phyloP scores from a whole-genome alignment of 1,140 invertebrate species.

The Teleogryllus occipitalis region DNA sequence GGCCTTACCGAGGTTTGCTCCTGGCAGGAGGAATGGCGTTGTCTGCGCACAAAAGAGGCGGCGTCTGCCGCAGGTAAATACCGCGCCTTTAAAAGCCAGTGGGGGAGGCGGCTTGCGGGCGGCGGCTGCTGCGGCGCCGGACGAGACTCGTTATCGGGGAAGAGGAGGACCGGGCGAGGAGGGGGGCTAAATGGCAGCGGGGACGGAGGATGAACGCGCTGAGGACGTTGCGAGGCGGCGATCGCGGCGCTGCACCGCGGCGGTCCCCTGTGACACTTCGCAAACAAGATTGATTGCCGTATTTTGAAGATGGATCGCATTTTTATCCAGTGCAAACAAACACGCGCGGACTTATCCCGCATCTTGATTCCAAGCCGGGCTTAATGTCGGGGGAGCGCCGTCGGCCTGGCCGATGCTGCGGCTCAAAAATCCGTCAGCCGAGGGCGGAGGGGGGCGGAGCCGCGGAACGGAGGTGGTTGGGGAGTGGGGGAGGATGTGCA shows the following conservation, averaged over 20 bases:
- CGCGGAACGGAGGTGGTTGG: too few relatives aligned
- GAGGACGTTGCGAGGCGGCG: neutral
- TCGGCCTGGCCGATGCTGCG: too few relatives aligned
- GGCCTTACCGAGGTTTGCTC: neutral
- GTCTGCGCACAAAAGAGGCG: neutral
- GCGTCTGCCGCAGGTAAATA: neutral
- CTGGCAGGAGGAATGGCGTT: neutral
- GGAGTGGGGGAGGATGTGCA: too few relatives aligned
- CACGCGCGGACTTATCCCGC: neutral
- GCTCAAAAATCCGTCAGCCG: too few relatives aligned
- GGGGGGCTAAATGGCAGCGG: neutral
- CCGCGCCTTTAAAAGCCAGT: neutral
- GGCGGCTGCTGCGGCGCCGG: too few relatives aligned
- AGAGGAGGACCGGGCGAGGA: too few relatives aligned
- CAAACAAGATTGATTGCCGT: conserved; percentile 4
- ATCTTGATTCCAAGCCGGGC: neutral
- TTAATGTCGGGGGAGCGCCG: neutral
- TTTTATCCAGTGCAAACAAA: conserved; percentile 5
- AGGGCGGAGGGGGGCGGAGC: too few relatives aligned
- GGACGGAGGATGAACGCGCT: neutral
- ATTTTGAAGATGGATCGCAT: neutral
- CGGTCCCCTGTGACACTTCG: neutral
- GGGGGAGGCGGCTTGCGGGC: neutral
- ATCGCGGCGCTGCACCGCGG: neutral
- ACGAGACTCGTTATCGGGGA: too few relatives aligned